Base-by-base conservation (phyloP, 2,888 invertebrate genomes). In the Steinernema hermaphroditum region DNA sequence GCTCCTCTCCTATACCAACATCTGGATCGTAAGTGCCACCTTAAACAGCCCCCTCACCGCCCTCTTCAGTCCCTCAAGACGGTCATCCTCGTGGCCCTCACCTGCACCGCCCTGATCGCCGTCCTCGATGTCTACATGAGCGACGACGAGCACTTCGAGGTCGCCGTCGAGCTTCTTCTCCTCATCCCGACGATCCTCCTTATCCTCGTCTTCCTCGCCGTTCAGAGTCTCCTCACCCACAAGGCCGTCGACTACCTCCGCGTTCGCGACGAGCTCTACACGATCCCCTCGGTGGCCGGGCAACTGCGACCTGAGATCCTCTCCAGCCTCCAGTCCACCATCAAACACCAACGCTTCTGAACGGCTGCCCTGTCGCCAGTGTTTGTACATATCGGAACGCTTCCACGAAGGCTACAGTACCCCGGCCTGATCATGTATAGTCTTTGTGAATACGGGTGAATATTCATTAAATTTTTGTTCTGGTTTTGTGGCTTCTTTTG, bases 21-120 rank as follows among this genome's bases (percentile, higher is more conserved):
- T 71, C 41, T 71, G 71, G 71, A 50, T 71, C 32, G 50, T 50
- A 24, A 50, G 50, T 50, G 37, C n/a, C n/a, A n/a, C n/a, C 43
- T 43, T 43, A 43, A 43, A 43, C 9, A 43, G n/a, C n/a, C n/a
- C n/a, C n/a, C n/a, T n/a, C n/a, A n/a, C n/a, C n/a, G n/a, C n/a
- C n/a, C n/a, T n/a, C n/a, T 50, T 50, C 22, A 50, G 50, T 62
- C 50, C 34, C 50, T 71, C 16, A 71, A 71, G 50, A 43, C 50
- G 14, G 44, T 71, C 1, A 50, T 71, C 43, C 57, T 71, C 37
- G 71, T 54, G n/a, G 68, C 50, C 12, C 68, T 71, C 19, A 49
- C 46, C 43, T 29, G 46, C 43, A 32, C 32, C 16, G 71, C 71
- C 2, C 29, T 50, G 8, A 41, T 50, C 32, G 46, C 46, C 24